Conservation (phyloP, 2,797 vertebrate species). For the Lutra lutra region DNA sequence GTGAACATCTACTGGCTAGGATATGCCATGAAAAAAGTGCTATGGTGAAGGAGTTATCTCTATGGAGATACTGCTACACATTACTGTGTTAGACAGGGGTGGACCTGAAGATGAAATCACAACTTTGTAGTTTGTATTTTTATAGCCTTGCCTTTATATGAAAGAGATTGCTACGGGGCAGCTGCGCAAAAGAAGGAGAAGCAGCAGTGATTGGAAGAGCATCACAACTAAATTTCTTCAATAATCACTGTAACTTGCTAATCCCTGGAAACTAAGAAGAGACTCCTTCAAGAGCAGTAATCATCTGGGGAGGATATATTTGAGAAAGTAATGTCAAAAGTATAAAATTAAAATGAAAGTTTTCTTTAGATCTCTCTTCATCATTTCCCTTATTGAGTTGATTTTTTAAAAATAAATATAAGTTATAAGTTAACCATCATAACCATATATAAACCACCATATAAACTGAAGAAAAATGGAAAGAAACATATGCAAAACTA, state of each 20-base stretch:
- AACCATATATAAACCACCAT: not conserved
- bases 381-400: not conserved
- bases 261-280: not conserved
- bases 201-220: not conserved
- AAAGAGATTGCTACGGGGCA: not conserved
- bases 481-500: not conserved
- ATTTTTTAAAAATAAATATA: not conserved
- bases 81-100: not conserved
- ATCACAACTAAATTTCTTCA: not conserved
- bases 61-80: not conserved
- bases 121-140: not conserved
- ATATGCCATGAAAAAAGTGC: not conserved
- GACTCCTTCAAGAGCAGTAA: not conserved
- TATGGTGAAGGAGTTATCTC: not conserved
- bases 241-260: not conserved
- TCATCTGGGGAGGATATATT: not conserved
- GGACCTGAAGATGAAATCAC: not conserved
- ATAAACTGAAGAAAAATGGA: not conserved
- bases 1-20: not conserved
- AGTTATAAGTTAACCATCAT: not conserved
- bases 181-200: not conserved
- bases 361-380: not conserved
- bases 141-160: not conserved
- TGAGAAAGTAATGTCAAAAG: not conserved
- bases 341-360: not conserved